Conservation (phyloP, 2,113 vertebrate genomes). For the Callospermophilus lateralis region DNA sequence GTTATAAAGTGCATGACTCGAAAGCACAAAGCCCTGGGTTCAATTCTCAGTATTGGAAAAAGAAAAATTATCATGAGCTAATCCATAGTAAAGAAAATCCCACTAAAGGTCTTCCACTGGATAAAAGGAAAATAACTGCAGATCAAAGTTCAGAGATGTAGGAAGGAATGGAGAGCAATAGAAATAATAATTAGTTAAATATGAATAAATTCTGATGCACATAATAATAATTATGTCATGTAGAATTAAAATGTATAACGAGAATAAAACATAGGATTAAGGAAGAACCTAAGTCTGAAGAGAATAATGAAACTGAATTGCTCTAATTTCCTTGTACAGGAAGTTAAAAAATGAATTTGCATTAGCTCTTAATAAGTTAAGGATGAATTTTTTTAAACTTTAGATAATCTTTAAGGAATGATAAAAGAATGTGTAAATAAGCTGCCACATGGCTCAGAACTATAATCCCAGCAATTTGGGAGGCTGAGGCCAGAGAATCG, state of each 20-base stretch:
- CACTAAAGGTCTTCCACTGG: background rate
- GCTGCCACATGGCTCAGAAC: too few species aligned
- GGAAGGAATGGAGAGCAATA: background rate
- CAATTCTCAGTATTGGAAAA: too few species aligned
- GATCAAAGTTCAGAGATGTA: background rate
- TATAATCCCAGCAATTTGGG: too few species aligned
- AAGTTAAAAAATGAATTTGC: slow-evolving; percentile 27
- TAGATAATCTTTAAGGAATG: background rate
- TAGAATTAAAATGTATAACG: slow-evolving; percentile 17
- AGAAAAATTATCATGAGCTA: background rate
- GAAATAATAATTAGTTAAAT: background rate
- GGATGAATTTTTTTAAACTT: background rate
- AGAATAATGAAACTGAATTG: slow-evolving; percentile 22
- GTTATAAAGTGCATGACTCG: too few species aligned
- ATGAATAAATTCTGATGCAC: background rate
- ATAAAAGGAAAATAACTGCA: background rate
- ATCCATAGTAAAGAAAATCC: background rate
- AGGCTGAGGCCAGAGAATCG: too few species aligned
- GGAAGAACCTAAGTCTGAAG: slow-evolving; percentile 24
- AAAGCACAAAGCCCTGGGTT: too few species aligned
- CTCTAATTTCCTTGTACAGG: background rate
- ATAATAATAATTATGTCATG: background rate
- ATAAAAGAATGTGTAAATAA: background rate
- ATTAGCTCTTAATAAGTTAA: background rate
- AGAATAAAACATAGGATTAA: slow-evolving; percentile 26